These are phyloP conservation scores for Periplaneta americana DNA, from an alignment of 1,140 invertebrate species.

Conservation along the genomic window DNA sequence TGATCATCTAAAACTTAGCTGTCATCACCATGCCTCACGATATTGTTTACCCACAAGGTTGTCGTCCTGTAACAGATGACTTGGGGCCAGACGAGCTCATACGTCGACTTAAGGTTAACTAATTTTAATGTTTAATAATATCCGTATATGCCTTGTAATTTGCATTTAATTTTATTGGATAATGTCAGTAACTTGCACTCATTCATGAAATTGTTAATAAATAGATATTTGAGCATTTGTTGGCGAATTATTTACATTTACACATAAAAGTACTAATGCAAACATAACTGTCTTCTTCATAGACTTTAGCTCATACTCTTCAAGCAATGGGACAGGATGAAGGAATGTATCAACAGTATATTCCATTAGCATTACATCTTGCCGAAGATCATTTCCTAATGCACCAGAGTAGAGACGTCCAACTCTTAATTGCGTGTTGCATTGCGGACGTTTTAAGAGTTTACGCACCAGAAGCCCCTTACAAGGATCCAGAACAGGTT, in stretches of 20 bases:
- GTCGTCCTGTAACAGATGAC: constrained; percentile 85
- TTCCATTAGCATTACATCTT: constrained; percentile 88
- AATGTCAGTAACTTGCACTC: too few species aligned
- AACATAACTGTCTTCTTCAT: constrained; percentile 25
- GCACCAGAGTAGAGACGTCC: constrained; percentile 88
- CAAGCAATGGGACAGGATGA: constrained; percentile 97
- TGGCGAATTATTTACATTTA: too few species aligned
- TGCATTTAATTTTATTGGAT: too few species aligned
- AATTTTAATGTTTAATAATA: constrained; percentile 10
- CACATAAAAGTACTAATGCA: too few species aligned
- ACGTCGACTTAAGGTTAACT: constrained; percentile 76
- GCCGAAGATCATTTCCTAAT: constrained; percentile 89
- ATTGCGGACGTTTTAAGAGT: constrained; percentile 95
- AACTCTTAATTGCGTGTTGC: constrained; percentile 91
- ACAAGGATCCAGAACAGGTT: constrained; percentile 90
- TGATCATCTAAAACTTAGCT: constrained; percentile 10
- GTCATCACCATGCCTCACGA: constrained; percentile 39
- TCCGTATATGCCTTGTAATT: too few species aligned
- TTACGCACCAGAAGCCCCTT: constrained; percentile 98
- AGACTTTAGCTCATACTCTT: constrained; percentile 87
- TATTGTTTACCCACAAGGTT: constrained; percentile 82
- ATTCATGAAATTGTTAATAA: too few species aligned
- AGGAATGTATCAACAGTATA: constrained; percentile 88
- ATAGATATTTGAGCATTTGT: too few species aligned
- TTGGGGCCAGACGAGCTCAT: constrained; percentile 93